These are phyloP conservation scores for Spea multiplicata DNA, from an alignment of 2,113 vertebrate species.

Conservation along the genomic window DNA sequence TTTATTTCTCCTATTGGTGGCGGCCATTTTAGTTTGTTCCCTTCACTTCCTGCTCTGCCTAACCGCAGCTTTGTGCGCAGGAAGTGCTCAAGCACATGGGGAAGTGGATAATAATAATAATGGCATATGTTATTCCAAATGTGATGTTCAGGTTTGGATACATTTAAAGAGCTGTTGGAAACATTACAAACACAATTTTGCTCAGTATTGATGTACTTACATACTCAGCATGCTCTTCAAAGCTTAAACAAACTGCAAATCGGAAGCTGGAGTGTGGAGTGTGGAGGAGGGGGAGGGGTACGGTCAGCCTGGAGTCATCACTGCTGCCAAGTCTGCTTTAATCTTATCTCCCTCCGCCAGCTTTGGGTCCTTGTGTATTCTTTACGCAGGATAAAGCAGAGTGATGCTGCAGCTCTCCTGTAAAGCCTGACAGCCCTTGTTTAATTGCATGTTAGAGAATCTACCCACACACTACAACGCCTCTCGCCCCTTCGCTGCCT, in stretches of 20 bases:
- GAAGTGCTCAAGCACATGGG: no score
- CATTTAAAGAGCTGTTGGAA: no score
- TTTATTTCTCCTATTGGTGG: no score
- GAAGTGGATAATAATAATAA: no score
- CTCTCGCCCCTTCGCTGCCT: not conserved
- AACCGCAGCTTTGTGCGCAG: no score
- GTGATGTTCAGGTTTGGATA: no score
- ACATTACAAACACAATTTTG: not conserved
- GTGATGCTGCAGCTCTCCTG: not conserved
- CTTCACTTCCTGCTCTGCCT: not conserved
- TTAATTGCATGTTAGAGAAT: not conserved
- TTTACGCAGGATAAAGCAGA: not conserved
- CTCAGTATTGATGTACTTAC: not conserved
- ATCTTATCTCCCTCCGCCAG: slow-evolving; percentile 24
- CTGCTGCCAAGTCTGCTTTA: slow-evolving; percentile 13
- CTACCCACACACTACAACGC: not conserved
- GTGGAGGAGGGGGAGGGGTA: not conserved
- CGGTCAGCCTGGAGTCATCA: slow-evolving; percentile 6
- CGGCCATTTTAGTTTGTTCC: no score
- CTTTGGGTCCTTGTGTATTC: not conserved
- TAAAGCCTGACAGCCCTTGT: not conserved
- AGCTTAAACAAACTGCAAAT: not conserved
- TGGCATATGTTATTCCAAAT: no score
- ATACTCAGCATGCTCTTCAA: not conserved
- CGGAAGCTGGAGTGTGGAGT: slow-evolving; percentile 3